Evolutionary conservation across 2,888 invertebrate genomes (phyloP).

Genomic region (Heteropelma amictum): DNA sequence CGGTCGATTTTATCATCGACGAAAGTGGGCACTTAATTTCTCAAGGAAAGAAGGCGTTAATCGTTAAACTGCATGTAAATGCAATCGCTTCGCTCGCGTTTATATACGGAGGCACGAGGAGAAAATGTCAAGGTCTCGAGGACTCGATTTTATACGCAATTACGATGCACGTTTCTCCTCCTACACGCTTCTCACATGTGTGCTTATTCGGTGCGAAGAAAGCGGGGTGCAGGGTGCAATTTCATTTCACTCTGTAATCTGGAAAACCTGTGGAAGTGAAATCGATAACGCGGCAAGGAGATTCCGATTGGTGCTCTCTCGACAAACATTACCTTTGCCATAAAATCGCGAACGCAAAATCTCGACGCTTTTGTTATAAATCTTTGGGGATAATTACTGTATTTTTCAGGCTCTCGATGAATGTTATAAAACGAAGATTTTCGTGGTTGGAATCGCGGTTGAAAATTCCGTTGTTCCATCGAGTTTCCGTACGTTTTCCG

Average conservation of each 20-base stretch:
- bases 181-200: background rate
- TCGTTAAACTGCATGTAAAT: constrained; percentile 31
- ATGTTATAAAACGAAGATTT: no score
- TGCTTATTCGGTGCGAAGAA: constrained; percentile 29
- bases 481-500: constrained; percentile 48
- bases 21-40: background rate
- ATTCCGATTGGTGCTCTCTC: no score
- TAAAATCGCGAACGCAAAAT: no score
- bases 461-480: background rate
- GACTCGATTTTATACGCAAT: background rate
- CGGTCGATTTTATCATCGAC: background rate
- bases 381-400: no score
- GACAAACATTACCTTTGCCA: background rate
- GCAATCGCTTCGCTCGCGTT: constrained; percentile 40
- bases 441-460: background rate
- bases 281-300: constrained; percentile 46
- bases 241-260: constrained; percentile 52
- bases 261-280: constrained; percentile 50
- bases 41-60: constrained; percentile 40
- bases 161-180: background rate
- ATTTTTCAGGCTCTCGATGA: no score
- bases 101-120: constrained; percentile 23
- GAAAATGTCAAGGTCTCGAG: constrained; percentile 55
- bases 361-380: no score
- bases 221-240: constrained; percentile 53